Conservation (phyloP, 2,888 invertebrate species). For the Erebia palarica region DNA sequence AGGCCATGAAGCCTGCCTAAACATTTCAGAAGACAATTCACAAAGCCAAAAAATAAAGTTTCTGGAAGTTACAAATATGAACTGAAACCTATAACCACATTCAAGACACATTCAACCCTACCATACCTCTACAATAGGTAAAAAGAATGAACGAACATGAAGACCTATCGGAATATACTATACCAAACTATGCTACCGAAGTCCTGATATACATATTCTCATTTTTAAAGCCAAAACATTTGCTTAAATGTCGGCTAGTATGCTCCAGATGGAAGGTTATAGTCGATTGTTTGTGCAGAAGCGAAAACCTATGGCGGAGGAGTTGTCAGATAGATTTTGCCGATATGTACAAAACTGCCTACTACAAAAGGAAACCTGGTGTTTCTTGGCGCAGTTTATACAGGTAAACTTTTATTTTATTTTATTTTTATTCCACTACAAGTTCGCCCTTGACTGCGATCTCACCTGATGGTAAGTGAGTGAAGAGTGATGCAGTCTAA, state of each 20-base stretch:
- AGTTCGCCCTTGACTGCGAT: no score
- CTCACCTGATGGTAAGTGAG: no score
- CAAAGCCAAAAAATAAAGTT: neutral
- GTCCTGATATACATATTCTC: slow-evolving; percentile 57
- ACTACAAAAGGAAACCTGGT: slow-evolving; percentile 48
- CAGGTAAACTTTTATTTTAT: slow-evolving; percentile 1
- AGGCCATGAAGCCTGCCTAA: no score
- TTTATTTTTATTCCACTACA: no score
- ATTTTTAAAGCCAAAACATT: slow-evolving; percentile 52
- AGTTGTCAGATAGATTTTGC: slow-evolving; percentile 56
- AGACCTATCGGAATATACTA: neutral
- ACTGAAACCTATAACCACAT: neutral
- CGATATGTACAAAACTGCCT: slow-evolving; percentile 48
- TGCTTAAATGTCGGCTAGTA: slow-evolving; percentile 58
- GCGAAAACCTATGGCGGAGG: slow-evolving; percentile 55
- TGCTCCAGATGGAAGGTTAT: slow-evolving; percentile 59
- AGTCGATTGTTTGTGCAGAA: slow-evolving; percentile 53
- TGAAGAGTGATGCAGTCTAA: no score
- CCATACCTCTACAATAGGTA: neutral
- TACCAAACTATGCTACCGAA: slow-evolving; percentile 57
- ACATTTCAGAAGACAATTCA: no score
- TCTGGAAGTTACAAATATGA: neutral
- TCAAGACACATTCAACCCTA: neutral
- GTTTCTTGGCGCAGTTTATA: slow-evolving; percentile 61
- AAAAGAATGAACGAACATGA: neutral